Evolutionary conservation across 2,113 vertebrate genomes (phyloP).

Genomic region (Macaca nemestrina): DNA sequence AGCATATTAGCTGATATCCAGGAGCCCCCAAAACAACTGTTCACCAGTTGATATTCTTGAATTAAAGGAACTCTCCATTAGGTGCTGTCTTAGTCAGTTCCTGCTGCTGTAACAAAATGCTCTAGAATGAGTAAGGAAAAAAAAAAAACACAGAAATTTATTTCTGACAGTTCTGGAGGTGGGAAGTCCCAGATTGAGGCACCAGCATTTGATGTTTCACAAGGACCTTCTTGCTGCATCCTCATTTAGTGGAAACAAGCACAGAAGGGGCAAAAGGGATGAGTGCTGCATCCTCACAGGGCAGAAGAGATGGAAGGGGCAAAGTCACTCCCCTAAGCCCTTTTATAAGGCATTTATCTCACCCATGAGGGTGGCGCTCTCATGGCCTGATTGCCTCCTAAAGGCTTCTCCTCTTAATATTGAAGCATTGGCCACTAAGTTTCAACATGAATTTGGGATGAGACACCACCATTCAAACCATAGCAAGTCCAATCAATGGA

Average conservation of each 20-base stretch:
- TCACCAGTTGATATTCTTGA: background rate
- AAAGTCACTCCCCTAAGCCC: background rate
- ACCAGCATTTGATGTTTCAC: background rate
- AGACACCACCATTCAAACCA: background rate
- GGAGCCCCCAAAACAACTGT: background rate
- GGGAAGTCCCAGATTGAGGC: background rate
- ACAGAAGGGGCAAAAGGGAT: background rate
- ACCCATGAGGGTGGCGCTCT: background rate
- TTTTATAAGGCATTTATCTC: background rate
- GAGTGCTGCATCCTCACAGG: too few species aligned
- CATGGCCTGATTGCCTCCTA: background rate
- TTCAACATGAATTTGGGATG: background rate
- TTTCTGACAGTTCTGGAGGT: background rate
- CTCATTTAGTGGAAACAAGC: background rate
- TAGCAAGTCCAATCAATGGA: background rate
- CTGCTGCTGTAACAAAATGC: background rate
- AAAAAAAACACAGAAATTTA: background rate
- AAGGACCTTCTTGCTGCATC: background rate
- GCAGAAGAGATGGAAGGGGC: background rate
- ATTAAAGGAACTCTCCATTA: background rate
- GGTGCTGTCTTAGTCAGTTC: background rate
- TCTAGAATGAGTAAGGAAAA: background rate
- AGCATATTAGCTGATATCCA: background rate
- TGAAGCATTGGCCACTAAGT: background rate
- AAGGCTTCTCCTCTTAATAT: background rate